Evolutionary conservation across 2,888 invertebrate species (phyloP), one percentile per base, ranked within the genome.

Genomic region (Cataglyphis altisquamis): DNA sequence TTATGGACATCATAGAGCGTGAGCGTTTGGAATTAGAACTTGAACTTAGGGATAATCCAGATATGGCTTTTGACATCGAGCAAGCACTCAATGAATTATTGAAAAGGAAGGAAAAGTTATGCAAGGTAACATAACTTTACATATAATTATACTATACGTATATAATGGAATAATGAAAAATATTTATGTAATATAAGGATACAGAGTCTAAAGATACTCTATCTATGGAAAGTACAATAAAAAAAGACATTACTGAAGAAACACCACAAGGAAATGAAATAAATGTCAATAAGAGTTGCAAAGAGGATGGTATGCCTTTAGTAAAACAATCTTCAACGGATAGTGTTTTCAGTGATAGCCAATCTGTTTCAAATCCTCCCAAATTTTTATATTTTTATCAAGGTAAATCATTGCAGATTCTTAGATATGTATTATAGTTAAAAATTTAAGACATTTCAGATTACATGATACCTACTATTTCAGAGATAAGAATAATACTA

Each of bases 61-160:
- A 97, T 88, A 99, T 99, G 95, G 96, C 97, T 91, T 97, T 97
- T 90, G 99, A 98, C 93, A 96, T 98, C 88, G 97, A 98, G 93
- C 97, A 98, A 95, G 99, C 99, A 18, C 94, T 98, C 72, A 94
- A 96, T 72, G 96, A 97, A 93, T 95, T 98, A 10, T 95, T 95
- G 80, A 92, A 95, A 73, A 96, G 97, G 93, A 92, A 94, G 80
- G 77, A 92, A 15, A 84, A 87, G 72, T 72, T 93, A 60, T 73
- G 87, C 21, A 83, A 67, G 63, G 91, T 91, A 78, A 25, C 8
- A 52, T n/a, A n/a, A 52, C 8, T n/a, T 4, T 18, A 1, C 29
- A 32, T 21, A 64, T 55, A 36, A 18, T 81, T 80, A n/a, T 66
- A 21, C 36, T 1, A 72, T 15, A n/a, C 8, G n/a, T 78, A 25